These are phyloP conservation scores for Ramphastos sulfuratus DNA, from an alignment of 2,113 vertebrate genomes.

Conservation along the genomic window DNA sequence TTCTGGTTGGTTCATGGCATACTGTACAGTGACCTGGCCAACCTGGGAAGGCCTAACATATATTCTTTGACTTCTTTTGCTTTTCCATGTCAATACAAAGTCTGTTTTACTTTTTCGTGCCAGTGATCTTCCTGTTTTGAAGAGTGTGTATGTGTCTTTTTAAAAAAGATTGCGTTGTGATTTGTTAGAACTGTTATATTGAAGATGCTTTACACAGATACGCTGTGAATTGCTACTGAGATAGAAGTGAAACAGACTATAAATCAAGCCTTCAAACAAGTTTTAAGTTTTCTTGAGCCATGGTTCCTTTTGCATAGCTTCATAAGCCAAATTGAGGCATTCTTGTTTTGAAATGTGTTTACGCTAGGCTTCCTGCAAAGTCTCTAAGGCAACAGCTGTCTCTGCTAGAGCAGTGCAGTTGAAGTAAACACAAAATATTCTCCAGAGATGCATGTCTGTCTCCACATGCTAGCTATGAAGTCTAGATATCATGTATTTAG, in stretches of 20 bases:
- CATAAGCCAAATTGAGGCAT: background rate
- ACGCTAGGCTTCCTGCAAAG: background rate
- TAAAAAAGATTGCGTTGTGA: background rate
- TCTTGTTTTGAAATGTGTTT: background rate
- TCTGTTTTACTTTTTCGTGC: background rate
- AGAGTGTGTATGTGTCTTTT: background rate
- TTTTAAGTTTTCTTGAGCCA: background rate
- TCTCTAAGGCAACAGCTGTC: background rate
- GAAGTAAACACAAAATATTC: background rate
- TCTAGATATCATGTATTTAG: background rate
- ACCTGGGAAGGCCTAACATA: background rate
- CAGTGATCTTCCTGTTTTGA: background rate
- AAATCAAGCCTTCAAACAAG: background rate
- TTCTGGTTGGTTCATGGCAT: background rate
- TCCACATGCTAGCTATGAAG: background rate
- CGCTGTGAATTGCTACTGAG: background rate
- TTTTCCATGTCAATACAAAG: fast-evolving
- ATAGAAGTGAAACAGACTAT: background rate
- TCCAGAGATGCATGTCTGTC: background rate
- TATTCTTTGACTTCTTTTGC: background rate
- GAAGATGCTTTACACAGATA: background rate
- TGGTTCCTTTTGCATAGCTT: background rate
- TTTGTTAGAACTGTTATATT: background rate
- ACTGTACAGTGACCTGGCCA: background rate
- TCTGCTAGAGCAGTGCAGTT: background rate